Base-by-base conservation (phyloP, 2,888 invertebrate genomes). In the Lithophane socia region DNA sequence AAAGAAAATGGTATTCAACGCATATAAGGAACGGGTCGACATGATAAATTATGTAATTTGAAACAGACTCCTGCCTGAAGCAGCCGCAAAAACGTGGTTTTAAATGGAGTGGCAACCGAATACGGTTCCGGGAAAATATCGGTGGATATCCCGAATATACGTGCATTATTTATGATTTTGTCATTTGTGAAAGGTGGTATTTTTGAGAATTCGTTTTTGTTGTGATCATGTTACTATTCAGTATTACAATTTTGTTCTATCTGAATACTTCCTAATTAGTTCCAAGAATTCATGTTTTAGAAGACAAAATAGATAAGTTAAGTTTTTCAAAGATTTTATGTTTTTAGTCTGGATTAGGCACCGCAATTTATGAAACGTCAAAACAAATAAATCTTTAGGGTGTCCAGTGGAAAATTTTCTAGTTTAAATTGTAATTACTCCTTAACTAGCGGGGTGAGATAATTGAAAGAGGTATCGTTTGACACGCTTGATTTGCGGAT, bases 21-120 rank as follows among this genome's bases (percentile, higher is more conserved):
- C 89, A 88, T 91, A 90, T 89, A 91, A 89, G 89, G 87, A 80
- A 72, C 60, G 88, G 89, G 90, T 90, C 90, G 90, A 90, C 91
- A 91, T 93, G 94, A 94, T 94, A 94, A 94, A 94, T 94, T 92
- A 93, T 91, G 91, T 93, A 93, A 94, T 94, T 94, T 94, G 92
- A 91, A 91, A 91, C 89, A 89, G 87, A 90, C 90, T 91, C 86
- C 84, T 88, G 87, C 68, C 75, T 73, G 74, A 61, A 77, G 86
- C 78, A 73, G 63, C 80, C 82, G 75, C 87, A 87, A 84, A 88
- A 87, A 87, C 80, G 78, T 65, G 85, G 54, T 67, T 69, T 70
- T 79, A 85, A 88, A 87, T 87, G 77, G 77, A 87, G 83, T 87
- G 79, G 77, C 80, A 75, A 47, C 72, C 67, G 63, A 75, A 83